Evolutionary conservation across 2,888 invertebrate genomes (phyloP).

Genomic region (Scaptomyza polygonia): DNA sequence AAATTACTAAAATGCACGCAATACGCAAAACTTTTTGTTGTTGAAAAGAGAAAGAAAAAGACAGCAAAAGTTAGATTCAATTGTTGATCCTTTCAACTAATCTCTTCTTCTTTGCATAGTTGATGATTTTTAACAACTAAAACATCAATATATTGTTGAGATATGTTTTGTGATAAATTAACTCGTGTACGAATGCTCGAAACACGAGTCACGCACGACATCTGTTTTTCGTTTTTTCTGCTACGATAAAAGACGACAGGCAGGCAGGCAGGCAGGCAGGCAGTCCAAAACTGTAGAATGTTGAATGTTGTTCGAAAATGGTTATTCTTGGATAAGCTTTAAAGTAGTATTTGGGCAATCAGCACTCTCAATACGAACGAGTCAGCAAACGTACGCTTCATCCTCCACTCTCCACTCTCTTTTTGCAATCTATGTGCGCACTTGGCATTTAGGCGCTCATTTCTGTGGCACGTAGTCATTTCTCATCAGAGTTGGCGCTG

Average conservation of each 20-base stretch:
- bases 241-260: constrained; percentile 15
- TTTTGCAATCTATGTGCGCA: constrained; percentile 3
- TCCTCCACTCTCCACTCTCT: constrained; percentile 5
- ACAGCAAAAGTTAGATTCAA: background rate
- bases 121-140: background rate
- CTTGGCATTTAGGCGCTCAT: constrained; percentile 34
- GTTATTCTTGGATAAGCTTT: constrained; percentile 20
- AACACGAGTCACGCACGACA: constrained; percentile 8
- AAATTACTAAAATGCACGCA: constrained; percentile 8
- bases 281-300: constrained; percentile 16
- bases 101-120: background rate
- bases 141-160: background rate
- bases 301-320: constrained; percentile 32
- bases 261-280: too few relatives aligned
- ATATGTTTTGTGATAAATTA: background rate
- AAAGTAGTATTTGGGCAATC: constrained; percentile 42
- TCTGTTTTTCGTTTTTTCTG: background rate
- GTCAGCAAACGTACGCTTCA: background rate
- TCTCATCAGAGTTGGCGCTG: constrained; percentile 58
- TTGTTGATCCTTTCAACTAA: background rate
- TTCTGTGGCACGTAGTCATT: constrained; percentile 68
- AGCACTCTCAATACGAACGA: constrained; percentile 8
- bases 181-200: constrained; percentile 1
- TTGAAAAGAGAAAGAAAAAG: too few relatives aligned
- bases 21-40: background rate